A percentile compares a stretch with the other conserved stretches of the same genome.
These are phyloP conservation scores for Cyrtonyx montezumae DNA, from an alignment of 2,113 vertebrate species.

Conservation along the genomic window DNA sequence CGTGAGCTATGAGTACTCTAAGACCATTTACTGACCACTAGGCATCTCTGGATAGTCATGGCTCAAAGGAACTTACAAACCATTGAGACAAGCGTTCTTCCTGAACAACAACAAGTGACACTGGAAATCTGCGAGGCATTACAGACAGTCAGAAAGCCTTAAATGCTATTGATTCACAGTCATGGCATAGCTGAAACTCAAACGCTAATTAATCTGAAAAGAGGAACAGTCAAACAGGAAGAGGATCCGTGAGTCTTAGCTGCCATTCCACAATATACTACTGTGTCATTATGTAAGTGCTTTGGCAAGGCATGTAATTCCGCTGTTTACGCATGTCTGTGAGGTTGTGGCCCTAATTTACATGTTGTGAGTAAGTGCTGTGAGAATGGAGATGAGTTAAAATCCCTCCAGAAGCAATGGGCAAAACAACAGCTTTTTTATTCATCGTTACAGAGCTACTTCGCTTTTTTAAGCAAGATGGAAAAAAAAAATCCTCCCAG, in stretches of 20 bases:
- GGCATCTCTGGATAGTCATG: neutral
- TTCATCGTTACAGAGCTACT: neutral
- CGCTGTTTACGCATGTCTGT: conserved; percentile 16
- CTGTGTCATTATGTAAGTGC: conserved; percentile 55
- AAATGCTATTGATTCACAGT: neutral
- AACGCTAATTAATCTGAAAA: neutral
- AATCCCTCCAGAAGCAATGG: neutral
- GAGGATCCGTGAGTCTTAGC: conserved; percentile 19
- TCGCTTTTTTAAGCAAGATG: neutral
- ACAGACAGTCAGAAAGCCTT: neutral
- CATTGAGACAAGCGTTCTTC: neutral
- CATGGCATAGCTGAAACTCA: neutral
- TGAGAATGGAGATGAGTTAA: conserved; percentile 6
- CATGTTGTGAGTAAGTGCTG: conserved; percentile 23
- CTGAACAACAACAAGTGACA: neutral
- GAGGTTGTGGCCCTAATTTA: conserved; percentile 52
- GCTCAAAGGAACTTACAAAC: neutral
- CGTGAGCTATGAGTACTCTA: neutral
- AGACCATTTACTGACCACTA: neutral
- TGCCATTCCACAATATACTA: conserved; percentile 40
- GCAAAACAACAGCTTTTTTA: neutral
- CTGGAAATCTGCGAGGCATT: neutral
- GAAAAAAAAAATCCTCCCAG: neutral
- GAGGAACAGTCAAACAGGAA: conserved; percentile 40
- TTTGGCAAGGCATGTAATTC: conserved; percentile 38